Conservation (phyloP, 2,113 vertebrate genomes). For the Bostrychus sinensis region DNA sequence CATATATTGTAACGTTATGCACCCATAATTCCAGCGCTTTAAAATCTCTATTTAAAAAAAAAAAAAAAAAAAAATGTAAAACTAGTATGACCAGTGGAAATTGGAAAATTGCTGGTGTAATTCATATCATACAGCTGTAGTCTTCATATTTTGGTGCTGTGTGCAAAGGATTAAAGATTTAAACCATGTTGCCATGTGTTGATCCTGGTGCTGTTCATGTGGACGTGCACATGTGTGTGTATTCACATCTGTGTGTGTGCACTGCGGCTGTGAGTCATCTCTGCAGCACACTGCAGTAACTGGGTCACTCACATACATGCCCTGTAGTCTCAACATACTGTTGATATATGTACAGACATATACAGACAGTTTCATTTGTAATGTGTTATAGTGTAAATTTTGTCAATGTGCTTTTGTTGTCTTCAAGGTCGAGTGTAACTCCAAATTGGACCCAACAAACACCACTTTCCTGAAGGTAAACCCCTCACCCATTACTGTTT, state of each 20-base stretch:
- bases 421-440: constrained; percentile 95
- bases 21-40: too few relatives aligned
- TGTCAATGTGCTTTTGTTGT: constrained; percentile 13
- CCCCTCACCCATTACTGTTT: not conserved
- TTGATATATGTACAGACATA: too few relatives aligned
- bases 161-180: constrained; percentile 24
- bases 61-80: too few relatives aligned
- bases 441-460: constrained; percentile 95
- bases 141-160: constrained; percentile 5
- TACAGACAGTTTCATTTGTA: not conserved
- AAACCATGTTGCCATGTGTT: not conserved
- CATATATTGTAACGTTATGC: too few relatives aligned
- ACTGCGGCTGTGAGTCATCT: constrained; percentile 71
- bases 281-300: constrained; percentile 70
- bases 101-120: too few relatives aligned
- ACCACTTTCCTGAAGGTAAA: constrained; percentile 97
- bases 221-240: not conserved
- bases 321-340: not conserved
- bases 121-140: not conserved
- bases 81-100: too few relatives aligned
- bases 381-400: not conserved
- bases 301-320: constrained; percentile 54
- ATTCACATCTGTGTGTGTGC: not conserved
- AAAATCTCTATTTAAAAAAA: too few relatives aligned
- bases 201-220: not conserved